Evolutionary conservation across 53 echinoderm and acorn worm species (phyloP), one percentile per base, ranked within the genome.

Genomic region (Holothuria scabra): DNA sequence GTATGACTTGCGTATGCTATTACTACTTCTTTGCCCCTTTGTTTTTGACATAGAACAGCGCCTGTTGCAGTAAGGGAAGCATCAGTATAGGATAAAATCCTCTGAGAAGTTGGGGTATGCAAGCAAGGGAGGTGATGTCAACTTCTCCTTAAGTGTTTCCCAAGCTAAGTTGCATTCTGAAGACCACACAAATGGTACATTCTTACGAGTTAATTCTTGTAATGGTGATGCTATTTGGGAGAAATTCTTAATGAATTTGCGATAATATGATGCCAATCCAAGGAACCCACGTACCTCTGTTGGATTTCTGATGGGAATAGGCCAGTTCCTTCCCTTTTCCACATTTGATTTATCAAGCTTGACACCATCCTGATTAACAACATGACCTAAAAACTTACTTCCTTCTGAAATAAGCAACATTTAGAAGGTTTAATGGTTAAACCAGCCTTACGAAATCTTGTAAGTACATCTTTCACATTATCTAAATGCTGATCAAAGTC

Each of bases 71-170:
- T 31, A 11, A 69, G 30, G 0, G 92, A 92, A 12, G 90, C 90
- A 82, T 90, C 90, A 0, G 90, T 90, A 19, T 0, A 90, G 82
- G 0, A 20, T 65, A 44, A 87, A 90, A n/a, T 82, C 59, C 12
- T 66, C 25, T 1, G 61, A 22, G 48, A 88, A 80, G 32, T 84
- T 52, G 12, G 90, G 95, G 46, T 83, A 92, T 1, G 86, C 90
- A 52, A 95, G 46, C 5, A 95, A 82, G n/a, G 89, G 91, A 2
- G 90, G 85, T n/a, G 85, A 65, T 0, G 79, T 72, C 19, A 92
- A 74, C 1, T 24, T 19, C 4, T 65, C 16, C 18, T 56, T 41
- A 22, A 90, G 34, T 5, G 23, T 56, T 3, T 66, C 8, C 20
- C 80, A 93, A 0, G 90, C 84, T 57, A 68, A 11, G 7, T 79